Evolutionary conservation across 2,888 invertebrate genomes (phyloP).

Genomic region (Euzophera pinguis): DNA sequence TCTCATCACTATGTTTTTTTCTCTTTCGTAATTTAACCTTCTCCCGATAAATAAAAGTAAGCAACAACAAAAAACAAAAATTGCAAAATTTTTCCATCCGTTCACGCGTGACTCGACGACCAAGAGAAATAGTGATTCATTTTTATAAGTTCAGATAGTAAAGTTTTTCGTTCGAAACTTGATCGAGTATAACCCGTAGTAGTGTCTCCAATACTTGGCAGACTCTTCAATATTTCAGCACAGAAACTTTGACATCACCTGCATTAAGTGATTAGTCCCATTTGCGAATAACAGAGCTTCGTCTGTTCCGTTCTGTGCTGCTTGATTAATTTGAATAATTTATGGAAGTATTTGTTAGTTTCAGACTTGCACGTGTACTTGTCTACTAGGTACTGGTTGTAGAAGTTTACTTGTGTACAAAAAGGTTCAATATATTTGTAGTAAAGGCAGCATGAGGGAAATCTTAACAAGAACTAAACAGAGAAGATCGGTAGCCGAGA

Average conservation of each 20-base stretch:
- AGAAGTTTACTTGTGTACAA: not conserved
- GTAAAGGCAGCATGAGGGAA: too few species aligned
- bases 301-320: conserved; percentile 14
- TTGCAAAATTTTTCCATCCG: too few species aligned
- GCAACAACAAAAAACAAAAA: too few species aligned
- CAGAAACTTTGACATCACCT: conserved; percentile 34
- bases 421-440: too few species aligned
- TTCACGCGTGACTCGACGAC: too few species aligned
- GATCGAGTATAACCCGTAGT: conserved; percentile 15
- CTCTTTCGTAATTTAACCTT: too few species aligned
- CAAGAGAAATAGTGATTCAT: too few species aligned
- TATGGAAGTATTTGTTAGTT: conserved; percentile 17
- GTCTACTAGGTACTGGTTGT: not conserved
- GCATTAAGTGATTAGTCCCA: conserved; percentile 55
- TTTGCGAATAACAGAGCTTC: conserved; percentile 47
- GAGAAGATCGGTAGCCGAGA: too few species aligned
- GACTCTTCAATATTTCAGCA: conserved; percentile 46
- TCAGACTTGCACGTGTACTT: conserved; percentile 15
- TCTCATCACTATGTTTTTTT: too few species aligned
- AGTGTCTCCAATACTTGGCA: conserved; percentile 28
- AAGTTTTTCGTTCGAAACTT: not conserved
- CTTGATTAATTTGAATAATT: conserved; percentile 25
- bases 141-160: too few species aligned
- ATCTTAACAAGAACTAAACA: too few species aligned
- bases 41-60: too few species aligned